Evolutionary conservation across 2,888 invertebrate species (phyloP).

Genomic region (Sphaeridia pumilis): DNA sequence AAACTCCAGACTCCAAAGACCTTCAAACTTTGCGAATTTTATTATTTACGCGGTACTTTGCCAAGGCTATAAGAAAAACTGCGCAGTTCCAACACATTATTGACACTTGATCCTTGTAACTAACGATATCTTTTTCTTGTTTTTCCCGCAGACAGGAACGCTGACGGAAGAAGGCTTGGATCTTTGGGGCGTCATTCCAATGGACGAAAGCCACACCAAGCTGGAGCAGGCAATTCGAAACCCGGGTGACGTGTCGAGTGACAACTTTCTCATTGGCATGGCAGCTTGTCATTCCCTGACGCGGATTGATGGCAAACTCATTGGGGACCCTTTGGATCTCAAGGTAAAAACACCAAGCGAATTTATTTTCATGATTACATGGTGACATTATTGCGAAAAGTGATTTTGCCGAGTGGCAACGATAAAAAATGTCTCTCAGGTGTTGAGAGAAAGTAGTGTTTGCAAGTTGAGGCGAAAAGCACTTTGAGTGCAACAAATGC

Average conservation of each 20-base stretch:
- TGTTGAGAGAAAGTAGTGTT: no score
- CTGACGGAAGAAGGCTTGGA: slow-evolving; percentile 92
- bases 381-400: not conserved
- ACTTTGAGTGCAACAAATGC: no score
- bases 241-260: slow-evolving; percentile 25
- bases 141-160: slow-evolving; percentile 68
- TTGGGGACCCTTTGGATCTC: slow-evolving; percentile 89
- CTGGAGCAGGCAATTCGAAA: slow-evolving; percentile 14
- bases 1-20: no score
- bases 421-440: no score
- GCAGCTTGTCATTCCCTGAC: slow-evolving; percentile 89
- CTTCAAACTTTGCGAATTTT: no score
- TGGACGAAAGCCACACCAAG: slow-evolving; percentile 28
- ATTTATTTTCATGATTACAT: not conserved
- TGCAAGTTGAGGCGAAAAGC: no score
- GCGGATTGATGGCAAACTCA: slow-evolving; percentile 69
- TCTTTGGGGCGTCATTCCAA: slow-evolving; percentile 80
- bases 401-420: no score
- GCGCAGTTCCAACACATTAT: no score
- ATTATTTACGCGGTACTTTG: no score
- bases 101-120: no score
- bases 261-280: slow-evolving; percentile 57
- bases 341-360: slow-evolving; percentile 50
- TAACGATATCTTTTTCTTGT: slow-evolving; percentile 20
- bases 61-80: no score